Base-by-base conservation (phyloP, 2,888 invertebrate species). In the Desoria tigrina region DNA sequence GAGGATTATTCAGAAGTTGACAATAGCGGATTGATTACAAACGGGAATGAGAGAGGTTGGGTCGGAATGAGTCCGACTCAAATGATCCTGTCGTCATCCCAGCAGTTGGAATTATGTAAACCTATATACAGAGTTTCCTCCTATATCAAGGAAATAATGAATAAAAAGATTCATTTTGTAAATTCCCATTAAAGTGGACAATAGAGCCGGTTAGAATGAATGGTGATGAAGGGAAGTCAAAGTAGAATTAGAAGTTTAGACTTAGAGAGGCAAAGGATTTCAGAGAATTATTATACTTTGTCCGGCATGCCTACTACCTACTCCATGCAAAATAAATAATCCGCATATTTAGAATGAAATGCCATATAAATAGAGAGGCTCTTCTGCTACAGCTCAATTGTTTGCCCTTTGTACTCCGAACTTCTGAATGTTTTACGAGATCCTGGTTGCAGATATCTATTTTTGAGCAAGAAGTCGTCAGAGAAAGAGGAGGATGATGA, bases 351-450 rank as follows among this genome's bases (percentile, higher is more conserved):
- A 11, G 32, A 32, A 32, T 32, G 11, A 7, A 7, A 11, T 32
- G 32, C 32, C 11, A 32, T 32, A 32, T 32, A 32, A 32, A n/a
- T n/a, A n/a, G n/a, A n/a, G n/a, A n/a, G n/a, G n/a, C n/a, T n/a
- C n/a, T n/a, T n/a, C n/a, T n/a, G n/a, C n/a, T 32, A 32, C 6
- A 7, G 32, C 32, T 32, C 6, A 32, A 32, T 32, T 32, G 32
- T 32, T 32, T 7, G 32, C 11, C 6, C 11, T 32, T 32, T 32
- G n/a, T n/a, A n/a, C n/a, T n/a, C n/a, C n/a, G n/a, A n/a, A n/a
- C n/a, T n/a, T n/a, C 26, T 61, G 61, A 16, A n/a, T 61, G 39
- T 39, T 61, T 61, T 50, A 53, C 37, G 37, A 53, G 27, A 54
- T 42, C 60, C 61, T 42, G 39, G 32, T 32, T 4, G 11, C 6